Conservation (phyloP, 2,797 vertebrate species). For the Artibeus lituratus region DNA sequence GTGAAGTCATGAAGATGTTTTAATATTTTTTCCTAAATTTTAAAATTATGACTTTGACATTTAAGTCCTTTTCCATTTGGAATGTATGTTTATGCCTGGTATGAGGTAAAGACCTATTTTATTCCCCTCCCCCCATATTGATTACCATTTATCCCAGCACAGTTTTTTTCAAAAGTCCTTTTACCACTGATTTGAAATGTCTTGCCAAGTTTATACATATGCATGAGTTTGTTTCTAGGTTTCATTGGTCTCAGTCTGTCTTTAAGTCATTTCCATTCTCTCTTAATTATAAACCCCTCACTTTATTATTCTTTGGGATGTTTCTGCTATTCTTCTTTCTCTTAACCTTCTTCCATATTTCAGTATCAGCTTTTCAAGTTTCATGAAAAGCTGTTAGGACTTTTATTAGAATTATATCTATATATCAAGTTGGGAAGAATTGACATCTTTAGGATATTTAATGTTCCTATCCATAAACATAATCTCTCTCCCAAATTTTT, state of each 20-base stretch:
- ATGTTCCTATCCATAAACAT: background rate
- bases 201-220: background rate
- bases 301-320: background rate
- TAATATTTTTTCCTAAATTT: background rate
- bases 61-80: background rate
- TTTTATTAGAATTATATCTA: background rate
- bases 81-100: background rate
- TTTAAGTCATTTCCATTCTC: background rate
- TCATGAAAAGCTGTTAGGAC: background rate
- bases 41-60: background rate
- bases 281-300: constrained; percentile 1
- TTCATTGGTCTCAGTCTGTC: background rate
- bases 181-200: background rate
- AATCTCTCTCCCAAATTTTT: background rate
- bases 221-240: background rate
- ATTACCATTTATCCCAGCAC: background rate
- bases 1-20: background rate
- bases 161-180: background rate
- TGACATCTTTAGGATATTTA: background rate
- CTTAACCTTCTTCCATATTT: background rate
- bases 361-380: background rate
- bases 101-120: background rate
- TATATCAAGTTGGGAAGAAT: background rate
- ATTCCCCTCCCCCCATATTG: background rate
- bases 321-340: background rate